Conservation (phyloP, 2,797 vertebrate genomes). For the Australoheros facetus region DNA sequence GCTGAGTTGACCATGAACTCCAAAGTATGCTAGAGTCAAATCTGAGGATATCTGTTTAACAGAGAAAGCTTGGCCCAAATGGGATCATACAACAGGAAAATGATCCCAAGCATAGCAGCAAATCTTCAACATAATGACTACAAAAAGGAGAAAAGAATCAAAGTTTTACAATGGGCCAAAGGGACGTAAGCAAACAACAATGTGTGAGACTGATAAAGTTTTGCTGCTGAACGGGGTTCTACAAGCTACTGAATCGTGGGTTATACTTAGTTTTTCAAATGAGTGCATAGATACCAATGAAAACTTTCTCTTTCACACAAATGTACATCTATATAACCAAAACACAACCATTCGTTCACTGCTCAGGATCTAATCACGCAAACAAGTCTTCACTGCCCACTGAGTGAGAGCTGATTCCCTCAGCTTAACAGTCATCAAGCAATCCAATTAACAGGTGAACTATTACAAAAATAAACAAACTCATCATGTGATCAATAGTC, state of each 20-base stretch:
- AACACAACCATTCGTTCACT: background rate
- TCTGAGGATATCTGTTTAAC: background rate
- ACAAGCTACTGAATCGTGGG: background rate
- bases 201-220: background rate
- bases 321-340: no score
- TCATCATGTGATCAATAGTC: background rate
- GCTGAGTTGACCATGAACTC: background rate
- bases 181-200: background rate
- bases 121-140: background rate
- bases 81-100: background rate
- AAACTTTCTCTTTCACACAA: no score
- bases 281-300: background rate
- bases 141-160: background rate
- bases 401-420: background rate
- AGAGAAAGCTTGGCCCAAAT: background rate
- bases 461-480: background rate
- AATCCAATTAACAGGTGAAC: background rate
- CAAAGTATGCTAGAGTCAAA: background rate
- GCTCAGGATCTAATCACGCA: background rate
- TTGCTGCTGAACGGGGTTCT: background rate
- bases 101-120: background rate
- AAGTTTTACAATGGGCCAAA: background rate
- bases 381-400: background rate
- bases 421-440: background rate
- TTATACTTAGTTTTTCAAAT: background rate